Evolutionary conservation across 2,888 invertebrate genomes (phyloP).

Genomic region (Diaprepes abbreviatus): DNA sequence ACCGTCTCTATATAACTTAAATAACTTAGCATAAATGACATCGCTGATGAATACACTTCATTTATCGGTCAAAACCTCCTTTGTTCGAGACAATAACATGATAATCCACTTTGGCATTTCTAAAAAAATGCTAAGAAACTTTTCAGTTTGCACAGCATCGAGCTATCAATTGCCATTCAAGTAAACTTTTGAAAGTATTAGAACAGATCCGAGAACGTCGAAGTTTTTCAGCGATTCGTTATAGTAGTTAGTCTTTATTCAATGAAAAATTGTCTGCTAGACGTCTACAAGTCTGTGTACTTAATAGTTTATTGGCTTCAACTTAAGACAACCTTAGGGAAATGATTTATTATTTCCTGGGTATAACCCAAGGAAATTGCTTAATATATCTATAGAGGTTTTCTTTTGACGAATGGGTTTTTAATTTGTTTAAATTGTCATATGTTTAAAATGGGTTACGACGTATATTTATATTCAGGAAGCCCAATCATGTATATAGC

Average conservation of each 20-base stretch:
- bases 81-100: no score
- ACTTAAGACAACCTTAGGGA: neutral
- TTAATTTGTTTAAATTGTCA: no score
- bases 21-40: no score
- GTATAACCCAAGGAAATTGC: neutral
- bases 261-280: constrained; percentile 3
- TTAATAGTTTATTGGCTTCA: constrained; percentile 2
- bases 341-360: constrained; percentile 6
- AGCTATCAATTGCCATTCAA: neutral
- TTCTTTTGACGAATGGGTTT: neutral
- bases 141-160: neutral
- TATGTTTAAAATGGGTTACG: no score
- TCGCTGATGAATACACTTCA: no score
- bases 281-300: constrained; percentile 8
- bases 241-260: constrained; percentile 9
- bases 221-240: constrained; percentile 17
- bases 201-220: neutral
- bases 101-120: no score
- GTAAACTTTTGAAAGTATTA: constrained; percentile 15
- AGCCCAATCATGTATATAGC: no score
- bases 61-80: no score
- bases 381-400: neutral
- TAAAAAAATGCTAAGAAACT: neutral
- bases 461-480: no score
- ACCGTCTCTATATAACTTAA: no score